Percentiles rank a stretch among this genome's conserved stretches.
Evolutionary conservation across 2,888 invertebrate species (phyloP).

Genomic region (Agrotis clavis): DNA sequence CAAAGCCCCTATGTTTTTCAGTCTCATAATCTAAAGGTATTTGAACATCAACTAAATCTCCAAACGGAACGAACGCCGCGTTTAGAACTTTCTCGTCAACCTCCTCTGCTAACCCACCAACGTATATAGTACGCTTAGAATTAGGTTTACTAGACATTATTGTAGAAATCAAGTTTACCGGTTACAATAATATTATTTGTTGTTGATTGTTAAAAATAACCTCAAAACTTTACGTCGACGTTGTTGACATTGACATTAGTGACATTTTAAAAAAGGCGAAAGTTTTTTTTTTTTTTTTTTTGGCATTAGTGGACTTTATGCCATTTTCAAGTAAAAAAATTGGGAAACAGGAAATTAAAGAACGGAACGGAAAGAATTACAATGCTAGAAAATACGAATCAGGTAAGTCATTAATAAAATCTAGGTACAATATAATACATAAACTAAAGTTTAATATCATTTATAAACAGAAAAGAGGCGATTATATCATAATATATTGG

Average conservation of each 20-base stretch:
- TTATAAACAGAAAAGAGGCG: no score
- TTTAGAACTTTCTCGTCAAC: conserved; percentile 98
- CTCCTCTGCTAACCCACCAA: conserved; percentile 97
- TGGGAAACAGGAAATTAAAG: no score
- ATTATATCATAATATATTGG: no score
- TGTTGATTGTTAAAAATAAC: conserved; percentile 51
- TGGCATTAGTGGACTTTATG: no score
- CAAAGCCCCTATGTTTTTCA: conserved; percentile 99
- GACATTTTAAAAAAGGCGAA: no score
- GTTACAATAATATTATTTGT: conserved; percentile 28
- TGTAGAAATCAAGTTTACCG: conserved; percentile 30
- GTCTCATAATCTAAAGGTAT: conserved; percentile 99
- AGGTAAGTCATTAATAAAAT: no score
- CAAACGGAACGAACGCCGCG: conserved; percentile 99
- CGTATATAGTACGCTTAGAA: conserved; percentile 96
- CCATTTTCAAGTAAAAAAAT: no score
- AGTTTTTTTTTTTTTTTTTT: no score
- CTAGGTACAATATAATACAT: no score
- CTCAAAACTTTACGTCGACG: conserved; percentile 43
- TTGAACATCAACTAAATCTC: conserved; percentile 99
- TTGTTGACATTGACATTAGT: conserved; percentile 2
- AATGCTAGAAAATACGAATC: no score
- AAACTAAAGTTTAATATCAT: no score
- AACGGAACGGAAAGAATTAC: no score
- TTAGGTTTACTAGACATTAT: conserved; percentile 91